A percentile compares a stretch with the other conserved stretches of the same genome.
Evolutionary conservation across 2,797 vertebrate genomes (phyloP).

Genomic region (Menidia menidia): DNA sequence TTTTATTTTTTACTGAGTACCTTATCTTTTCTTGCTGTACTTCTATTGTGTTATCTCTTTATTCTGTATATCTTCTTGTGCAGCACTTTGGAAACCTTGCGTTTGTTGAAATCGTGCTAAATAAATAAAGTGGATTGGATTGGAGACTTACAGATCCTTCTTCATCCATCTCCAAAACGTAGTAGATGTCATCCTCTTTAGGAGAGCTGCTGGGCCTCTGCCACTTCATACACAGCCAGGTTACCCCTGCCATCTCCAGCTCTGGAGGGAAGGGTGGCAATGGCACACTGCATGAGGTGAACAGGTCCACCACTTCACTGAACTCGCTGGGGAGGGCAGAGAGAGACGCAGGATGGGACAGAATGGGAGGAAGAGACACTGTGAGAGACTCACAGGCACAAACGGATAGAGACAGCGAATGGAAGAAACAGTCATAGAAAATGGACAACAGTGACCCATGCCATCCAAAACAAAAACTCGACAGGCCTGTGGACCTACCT

Average conservation of each 20-base stretch:
- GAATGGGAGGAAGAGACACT: slow-evolving; percentile 47
- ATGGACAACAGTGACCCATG: slow-evolving; percentile 41
- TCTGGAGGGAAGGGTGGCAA: slow-evolving; percentile 91
- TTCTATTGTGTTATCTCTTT: too few relatives aligned
- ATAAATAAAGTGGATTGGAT: neutral
- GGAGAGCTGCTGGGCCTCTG: slow-evolving; percentile 92
- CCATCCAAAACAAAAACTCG: slow-evolving; percentile 13
- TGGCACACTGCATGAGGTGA: slow-evolving; percentile 97
- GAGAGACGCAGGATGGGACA: slow-evolving; percentile 51
- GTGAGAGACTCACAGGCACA: slow-evolving; percentile 47
- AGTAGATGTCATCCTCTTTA: slow-evolving; percentile 94
- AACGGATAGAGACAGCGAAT: slow-evolving; percentile 58
- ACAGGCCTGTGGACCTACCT: slow-evolving; percentile 81
- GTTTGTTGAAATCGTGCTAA: too few relatives aligned
- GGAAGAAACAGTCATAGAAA: slow-evolving; percentile 54
- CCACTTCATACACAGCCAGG: slow-evolving; percentile 94
- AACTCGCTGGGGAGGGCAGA: slow-evolving; percentile 86
- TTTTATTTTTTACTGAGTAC: too few relatives aligned
- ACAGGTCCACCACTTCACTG: slow-evolving; percentile 95
- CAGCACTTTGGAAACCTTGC: too few relatives aligned
- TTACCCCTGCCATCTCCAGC: slow-evolving; percentile 91
- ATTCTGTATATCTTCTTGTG: too few relatives aligned
- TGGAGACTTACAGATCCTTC: slow-evolving; percentile 89
- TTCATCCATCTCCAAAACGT: slow-evolving; percentile 98
- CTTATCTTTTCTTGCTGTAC: too few relatives aligned